These are phyloP conservation scores for Ladona fulva DNA, from an alignment of 1,140 invertebrate genomes.

Conservation along the genomic window DNA sequence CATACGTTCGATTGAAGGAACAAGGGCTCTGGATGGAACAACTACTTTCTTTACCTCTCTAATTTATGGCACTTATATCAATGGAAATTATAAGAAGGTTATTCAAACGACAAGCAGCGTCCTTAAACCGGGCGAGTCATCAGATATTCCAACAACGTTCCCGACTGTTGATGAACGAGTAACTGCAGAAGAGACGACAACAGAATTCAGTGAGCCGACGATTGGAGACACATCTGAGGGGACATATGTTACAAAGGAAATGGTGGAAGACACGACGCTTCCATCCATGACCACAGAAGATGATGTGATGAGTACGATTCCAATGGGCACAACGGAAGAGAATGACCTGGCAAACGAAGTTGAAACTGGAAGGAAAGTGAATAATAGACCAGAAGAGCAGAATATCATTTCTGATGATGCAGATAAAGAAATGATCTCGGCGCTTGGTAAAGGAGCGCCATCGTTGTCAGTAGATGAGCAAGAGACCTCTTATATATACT, in stretches of 20 bases:
- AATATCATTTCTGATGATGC: slow-evolving; percentile 23
- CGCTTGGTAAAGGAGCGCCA: slow-evolving; percentile 12
- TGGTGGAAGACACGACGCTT: background rate
- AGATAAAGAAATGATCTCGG: background rate
- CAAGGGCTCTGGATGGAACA: slow-evolving; percentile 35
- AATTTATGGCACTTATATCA: slow-evolving; percentile 42
- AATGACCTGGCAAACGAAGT: slow-evolving; percentile 35
- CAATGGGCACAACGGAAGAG: slow-evolving; percentile 21
- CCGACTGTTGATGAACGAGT: background rate
- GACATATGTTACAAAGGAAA: background rate
- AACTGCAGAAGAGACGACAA: slow-evolving; percentile 31
- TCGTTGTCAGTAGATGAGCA: slow-evolving; percentile 19
- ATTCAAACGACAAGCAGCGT: slow-evolving; percentile 42
- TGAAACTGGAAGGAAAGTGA: slow-evolving; percentile 30
- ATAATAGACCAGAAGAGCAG: slow-evolving; percentile 28
- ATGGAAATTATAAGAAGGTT: slow-evolving; percentile 42
- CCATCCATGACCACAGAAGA: background rate
- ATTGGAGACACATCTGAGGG: background rate
- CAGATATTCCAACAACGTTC: background rate
- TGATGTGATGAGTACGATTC: background rate
- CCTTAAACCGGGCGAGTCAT: slow-evolving; percentile 25
- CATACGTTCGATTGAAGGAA: slow-evolving; percentile 40
- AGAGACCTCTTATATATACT: slow-evolving; percentile 20
- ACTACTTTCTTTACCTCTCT: slow-evolving; percentile 42
- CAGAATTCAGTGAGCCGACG: slow-evolving; percentile 18